Conservation (phyloP, 2,888 invertebrate species). For the Ennomos quercinarius region DNA sequence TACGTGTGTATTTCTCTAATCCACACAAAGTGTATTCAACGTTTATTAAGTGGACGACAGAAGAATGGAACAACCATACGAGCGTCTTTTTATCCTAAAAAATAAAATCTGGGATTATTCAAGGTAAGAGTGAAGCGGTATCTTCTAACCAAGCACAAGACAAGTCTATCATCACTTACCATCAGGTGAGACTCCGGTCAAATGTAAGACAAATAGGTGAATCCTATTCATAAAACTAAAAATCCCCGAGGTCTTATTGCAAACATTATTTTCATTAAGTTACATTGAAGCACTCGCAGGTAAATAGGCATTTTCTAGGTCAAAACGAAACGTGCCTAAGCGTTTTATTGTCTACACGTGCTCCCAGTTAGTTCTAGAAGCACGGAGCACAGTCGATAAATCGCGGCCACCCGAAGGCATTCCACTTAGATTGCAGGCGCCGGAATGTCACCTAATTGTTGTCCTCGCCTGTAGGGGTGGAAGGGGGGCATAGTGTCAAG, state of each 20-base stretch:
- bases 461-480: slow-evolving; percentile 26
- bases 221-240: not conserved
- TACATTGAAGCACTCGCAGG: slow-evolving; percentile 8
- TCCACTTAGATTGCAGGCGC: slow-evolving; percentile 56
- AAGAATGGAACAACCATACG: too few relatives aligned
- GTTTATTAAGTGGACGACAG: too few relatives aligned
- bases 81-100: too few relatives aligned
- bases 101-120: too few relatives aligned
- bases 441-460: slow-evolving; percentile 55
- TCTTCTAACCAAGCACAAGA: too few relatives aligned
- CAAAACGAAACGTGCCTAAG: slow-evolving; percentile 2
- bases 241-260: not conserved
- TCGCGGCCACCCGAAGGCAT: slow-evolving; percentile 46
- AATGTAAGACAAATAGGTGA: not conserved
- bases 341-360: slow-evolving; percentile 1
- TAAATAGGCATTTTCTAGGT: slow-evolving; percentile 14
- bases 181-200: too few relatives aligned
- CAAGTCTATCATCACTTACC: too few relatives aligned
- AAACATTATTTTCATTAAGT: slow-evolving; percentile 4
- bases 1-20: too few relatives aligned
- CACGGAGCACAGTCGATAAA: slow-evolving; percentile 40
- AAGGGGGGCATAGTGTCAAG: slow-evolving; percentile 11
- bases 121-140: too few relatives aligned
- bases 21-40: too few relatives aligned
- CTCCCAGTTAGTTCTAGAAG: slow-evolving; percentile 3